These are phyloP conservation scores for Actias luna DNA, from an alignment of 2,888 invertebrate genomes.

Conservation along the genomic window DNA sequence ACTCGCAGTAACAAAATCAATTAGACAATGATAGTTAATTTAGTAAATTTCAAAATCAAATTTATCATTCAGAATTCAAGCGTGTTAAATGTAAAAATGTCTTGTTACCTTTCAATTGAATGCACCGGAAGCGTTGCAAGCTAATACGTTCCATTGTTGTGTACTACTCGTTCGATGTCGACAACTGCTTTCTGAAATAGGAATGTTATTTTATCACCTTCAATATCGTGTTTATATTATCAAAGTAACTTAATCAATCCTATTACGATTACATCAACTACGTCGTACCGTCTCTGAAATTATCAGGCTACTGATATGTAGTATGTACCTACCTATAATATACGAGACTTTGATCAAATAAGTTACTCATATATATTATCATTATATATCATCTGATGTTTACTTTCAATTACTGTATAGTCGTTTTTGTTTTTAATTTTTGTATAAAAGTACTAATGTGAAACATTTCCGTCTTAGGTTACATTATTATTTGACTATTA, in stretches of 20 bases:
- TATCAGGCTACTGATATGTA: neutral
- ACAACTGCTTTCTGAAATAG: constrained; percentile 54
- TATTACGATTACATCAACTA: neutral
- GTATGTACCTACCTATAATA: no score
- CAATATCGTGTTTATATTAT: neutral
- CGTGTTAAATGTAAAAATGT: neutral
- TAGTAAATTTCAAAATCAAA: no score
- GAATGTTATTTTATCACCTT: constrained; percentile 20
- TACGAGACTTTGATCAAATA: no score
- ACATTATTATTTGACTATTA: no score
- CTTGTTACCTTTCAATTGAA: constrained; percentile 58
- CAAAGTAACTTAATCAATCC: neutral
- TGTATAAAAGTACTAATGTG: no score
- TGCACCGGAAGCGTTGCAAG: constrained; percentile 37
- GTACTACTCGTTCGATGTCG: constrained; percentile 47
- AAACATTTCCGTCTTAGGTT: no score
- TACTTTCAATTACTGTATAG: no score
- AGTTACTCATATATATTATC: no score
- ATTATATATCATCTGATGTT: no score
- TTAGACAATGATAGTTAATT: no score
- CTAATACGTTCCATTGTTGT: constrained; percentile 58
- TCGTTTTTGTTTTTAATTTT: no score
- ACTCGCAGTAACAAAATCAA: no score
- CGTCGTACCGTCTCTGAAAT: neutral
- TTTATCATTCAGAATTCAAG: neutral